A percentile compares a stretch with the other conserved stretches of the same genome.
Conservation (phyloP, 2,113 vertebrate genomes). For the Baryphthengus martii region DNA sequence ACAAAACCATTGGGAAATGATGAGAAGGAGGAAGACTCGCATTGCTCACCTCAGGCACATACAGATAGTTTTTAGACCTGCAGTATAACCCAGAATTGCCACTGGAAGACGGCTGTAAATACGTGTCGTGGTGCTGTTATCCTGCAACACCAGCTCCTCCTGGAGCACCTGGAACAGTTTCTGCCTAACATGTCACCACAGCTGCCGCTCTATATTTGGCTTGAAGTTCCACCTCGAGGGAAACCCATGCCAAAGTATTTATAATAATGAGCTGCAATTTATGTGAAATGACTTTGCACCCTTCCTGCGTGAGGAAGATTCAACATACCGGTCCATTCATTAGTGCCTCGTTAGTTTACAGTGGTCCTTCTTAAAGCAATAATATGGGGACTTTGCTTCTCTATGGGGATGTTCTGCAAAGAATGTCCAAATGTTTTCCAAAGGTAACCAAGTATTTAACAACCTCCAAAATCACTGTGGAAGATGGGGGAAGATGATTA, state of each 20-base stretch:
- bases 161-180: background rate
- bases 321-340: background rate
- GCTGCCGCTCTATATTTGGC: conserved; percentile 37
- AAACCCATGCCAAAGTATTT: conserved; percentile 37
- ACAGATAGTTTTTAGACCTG: background rate
- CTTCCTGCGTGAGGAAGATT: conserved; percentile 9
- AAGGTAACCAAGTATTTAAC: background rate
- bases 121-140: background rate
- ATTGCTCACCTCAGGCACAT: background rate
- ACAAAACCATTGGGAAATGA: background rate
- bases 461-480: background rate
- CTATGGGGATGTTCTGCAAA: background rate
- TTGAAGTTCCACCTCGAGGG: conserved; percentile 27
- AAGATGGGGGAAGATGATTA: background rate
- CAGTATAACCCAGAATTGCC: background rate
- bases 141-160: background rate
- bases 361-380: conserved; percentile 9
- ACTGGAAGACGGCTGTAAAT: background rate
- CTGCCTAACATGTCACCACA: conserved; percentile 32
- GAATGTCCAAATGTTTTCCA: background rate
- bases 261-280: conserved; percentile 39
- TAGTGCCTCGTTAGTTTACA: conserved; percentile 36
- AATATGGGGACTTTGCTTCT: background rate
- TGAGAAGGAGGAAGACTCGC: background rate
- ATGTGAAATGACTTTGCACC: conserved; percentile 25